Evolutionary conservation across 2,888 invertebrate genomes (phyloP).

Genomic region (Doris montereyensis): DNA sequence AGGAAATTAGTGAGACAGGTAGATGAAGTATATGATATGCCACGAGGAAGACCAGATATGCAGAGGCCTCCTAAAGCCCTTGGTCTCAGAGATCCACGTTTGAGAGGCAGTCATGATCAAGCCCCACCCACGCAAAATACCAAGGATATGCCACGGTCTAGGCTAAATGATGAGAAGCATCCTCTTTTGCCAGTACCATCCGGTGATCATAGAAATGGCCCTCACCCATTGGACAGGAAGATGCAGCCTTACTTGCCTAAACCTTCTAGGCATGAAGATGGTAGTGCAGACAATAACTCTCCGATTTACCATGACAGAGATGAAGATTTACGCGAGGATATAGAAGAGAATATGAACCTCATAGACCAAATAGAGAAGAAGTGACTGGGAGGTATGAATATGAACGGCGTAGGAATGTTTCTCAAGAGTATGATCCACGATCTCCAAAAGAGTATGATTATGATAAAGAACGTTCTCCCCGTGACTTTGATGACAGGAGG

Average conservation of each 20-base stretch:
- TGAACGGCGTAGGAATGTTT: too few relatives aligned
- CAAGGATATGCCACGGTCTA: too few relatives aligned
- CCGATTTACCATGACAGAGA: constrained; percentile 32
- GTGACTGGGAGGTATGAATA: too few relatives aligned
- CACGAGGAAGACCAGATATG: constrained; percentile 18
- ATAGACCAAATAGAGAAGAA: too few relatives aligned
- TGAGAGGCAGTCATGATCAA: constrained; percentile 26
- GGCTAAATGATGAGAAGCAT: too few relatives aligned
- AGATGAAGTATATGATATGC: constrained; percentile 55
- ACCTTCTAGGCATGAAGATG: constrained; percentile 18
- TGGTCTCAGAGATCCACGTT: constrained; percentile 33
- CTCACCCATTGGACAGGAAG: too few relatives aligned
- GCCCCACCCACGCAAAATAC: too few relatives aligned
- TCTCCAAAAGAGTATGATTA: constrained; percentile 44
- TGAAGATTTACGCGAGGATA: constrained; percentile 36
- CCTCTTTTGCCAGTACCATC: too few relatives aligned
- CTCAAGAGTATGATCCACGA: constrained; percentile 31
- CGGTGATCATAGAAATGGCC: constrained; percentile 29
- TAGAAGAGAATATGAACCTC: too few relatives aligned
- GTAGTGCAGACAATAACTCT: constrained; percentile 28
- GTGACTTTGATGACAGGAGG: constrained; percentile 36
- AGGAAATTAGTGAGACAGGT: constrained; percentile 66
- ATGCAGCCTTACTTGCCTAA: too few relatives aligned
- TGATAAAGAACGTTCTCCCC: constrained; percentile 22
- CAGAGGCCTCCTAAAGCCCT: background rate